Evolutionary conservation across 2,888 invertebrate species (phyloP).

Genomic region (Cynaeus angustus): DNA sequence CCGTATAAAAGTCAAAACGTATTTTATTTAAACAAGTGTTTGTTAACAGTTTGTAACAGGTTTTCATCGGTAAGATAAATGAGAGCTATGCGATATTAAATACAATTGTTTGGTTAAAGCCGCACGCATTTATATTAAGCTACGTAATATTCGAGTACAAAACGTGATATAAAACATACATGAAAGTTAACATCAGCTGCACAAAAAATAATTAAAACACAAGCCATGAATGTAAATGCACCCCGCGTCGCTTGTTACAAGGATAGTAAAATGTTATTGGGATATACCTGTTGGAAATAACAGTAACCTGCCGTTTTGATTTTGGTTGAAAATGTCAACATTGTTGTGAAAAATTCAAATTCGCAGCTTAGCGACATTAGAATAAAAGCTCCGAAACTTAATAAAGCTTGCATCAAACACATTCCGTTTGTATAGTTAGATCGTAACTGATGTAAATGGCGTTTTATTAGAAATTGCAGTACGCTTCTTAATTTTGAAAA

Average conservation of each 20-base stretch:
- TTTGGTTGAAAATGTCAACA: background rate
- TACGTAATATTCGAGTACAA: constrained; percentile 8
- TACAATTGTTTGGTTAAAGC: background rate
- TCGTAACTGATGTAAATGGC: constrained; percentile 7
- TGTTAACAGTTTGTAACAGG: background rate
- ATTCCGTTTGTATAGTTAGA: too few relatives aligned
- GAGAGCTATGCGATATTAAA: background rate
- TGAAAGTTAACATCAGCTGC: constrained; percentile 24
- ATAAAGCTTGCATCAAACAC: too few relatives aligned
- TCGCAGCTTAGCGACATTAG: background rate
- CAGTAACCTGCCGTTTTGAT: background rate
- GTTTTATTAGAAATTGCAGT: constrained; percentile 13
- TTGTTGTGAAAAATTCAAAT: too few relatives aligned
- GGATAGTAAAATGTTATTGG: constrained; percentile 1
- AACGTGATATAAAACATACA: constrained; percentile 22
- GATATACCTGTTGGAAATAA: background rate
- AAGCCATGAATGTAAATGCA: constrained; percentile 27
- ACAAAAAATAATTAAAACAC: constrained; percentile 36
- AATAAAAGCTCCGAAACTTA: too few relatives aligned
- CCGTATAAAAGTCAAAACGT: background rate
- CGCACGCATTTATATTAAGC: constrained; percentile 1
- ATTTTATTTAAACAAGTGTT: constrained; percentile 5
- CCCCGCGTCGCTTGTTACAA: too few relatives aligned
- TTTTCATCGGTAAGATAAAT: constrained; percentile 3
- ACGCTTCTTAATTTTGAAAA: constrained; percentile 14